Conservation (phyloP, 2,797 vertebrate genomes). For the Peromyscus attwateri region DNA sequence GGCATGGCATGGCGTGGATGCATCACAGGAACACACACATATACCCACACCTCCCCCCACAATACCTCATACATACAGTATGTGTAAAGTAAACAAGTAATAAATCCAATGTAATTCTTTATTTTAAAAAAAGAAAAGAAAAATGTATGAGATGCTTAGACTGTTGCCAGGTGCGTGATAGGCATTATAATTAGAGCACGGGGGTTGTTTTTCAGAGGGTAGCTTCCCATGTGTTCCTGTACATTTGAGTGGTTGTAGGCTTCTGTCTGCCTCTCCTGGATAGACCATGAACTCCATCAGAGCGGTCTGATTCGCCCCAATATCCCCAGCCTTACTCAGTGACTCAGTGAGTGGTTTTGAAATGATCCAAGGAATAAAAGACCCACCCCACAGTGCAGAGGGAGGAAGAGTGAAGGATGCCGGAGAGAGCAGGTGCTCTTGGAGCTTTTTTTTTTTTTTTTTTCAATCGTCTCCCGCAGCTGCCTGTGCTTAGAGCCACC, state of each 20-base stretch:
- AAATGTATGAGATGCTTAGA: background rate
- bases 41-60: background rate
- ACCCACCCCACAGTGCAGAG: slow-evolving; percentile 80
- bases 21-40: background rate
- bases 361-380: slow-evolving; percentile 77
- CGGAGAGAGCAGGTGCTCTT: slow-evolving; percentile 81
- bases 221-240: background rate
- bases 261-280: background rate
- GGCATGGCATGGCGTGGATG: background rate
- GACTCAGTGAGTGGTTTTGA: slow-evolving; percentile 34
- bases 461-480: slow-evolving; percentile 81
- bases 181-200: background rate
- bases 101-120: background rate
- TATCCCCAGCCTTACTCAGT: background rate
- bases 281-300: background rate
- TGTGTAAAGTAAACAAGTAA: background rate
- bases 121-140: background rate
- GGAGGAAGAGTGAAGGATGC: slow-evolving; percentile 67
- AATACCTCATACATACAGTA: background rate
- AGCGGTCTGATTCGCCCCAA: background rate
- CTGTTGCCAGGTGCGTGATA: background rate
- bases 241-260: background rate
- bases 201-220: background rate
- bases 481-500: slow-evolving; percentile 86
- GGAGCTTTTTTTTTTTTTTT: slow-evolving; percentile 58